Evolutionary conservation across 2,113 vertebrate species (phyloP), one percentile per base, ranked within the genome.

Genomic region (Ceyx margarethae): DNA sequence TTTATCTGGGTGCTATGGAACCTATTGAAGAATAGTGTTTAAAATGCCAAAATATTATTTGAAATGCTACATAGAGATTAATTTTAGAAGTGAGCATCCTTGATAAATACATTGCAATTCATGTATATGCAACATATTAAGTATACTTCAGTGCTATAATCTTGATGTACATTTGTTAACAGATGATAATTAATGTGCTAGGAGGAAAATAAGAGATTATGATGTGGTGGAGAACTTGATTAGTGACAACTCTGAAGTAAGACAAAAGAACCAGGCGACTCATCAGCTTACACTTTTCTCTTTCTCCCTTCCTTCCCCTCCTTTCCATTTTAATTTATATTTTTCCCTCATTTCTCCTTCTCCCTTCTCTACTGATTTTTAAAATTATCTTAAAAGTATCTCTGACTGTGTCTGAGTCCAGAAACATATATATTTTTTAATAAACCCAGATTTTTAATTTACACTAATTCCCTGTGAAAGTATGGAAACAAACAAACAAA

Each of bases 51-150:
- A 16, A 90, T 31, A 20, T 51, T 3, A 25, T 78, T 74, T 92
- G 77, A 91, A 94, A 87, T 87, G 35, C 9, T 79, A 89, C 23
- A 64, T 72, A 33, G 5, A 43, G 82, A 85, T 79, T 91, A 94
- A 93, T 90, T 95, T 95, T 90, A 90, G 74, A 58, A 89, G 16
- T 42, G 25, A 81, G 7, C 2, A 3, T 79, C 66, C 83, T 95
- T 92, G 81, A 89, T 75, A 94, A 93, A 92, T 46, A 79, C 76
- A 85, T 76, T 79, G 50, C 64, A 82, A 79, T 87, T 95, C 71
- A 96, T 94, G 91, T 96, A 93, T 93, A 96, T 95, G 92, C 81
- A 96, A 92, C 56, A 62, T 61, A 42, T 89, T 93, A 95, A 95
- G 86, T 85, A 92, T 77, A 89, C 86, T 96, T 88, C 81, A 93